These are phyloP conservation scores for Sympetrum striolatum DNA, from an alignment of 2,888 invertebrate genomes.

Conservation along the genomic window DNA sequence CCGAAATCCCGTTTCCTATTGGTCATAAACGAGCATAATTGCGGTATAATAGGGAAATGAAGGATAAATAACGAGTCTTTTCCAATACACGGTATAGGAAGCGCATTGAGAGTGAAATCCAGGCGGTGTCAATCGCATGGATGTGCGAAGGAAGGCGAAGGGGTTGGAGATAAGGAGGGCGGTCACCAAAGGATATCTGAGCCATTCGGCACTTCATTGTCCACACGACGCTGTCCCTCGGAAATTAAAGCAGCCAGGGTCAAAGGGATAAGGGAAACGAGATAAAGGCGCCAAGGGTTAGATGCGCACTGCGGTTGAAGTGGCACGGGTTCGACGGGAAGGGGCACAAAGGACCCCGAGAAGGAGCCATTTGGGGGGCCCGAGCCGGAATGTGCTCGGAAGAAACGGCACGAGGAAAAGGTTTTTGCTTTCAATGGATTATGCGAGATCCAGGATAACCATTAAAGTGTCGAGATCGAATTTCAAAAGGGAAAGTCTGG, in stretches of 20 bases:
- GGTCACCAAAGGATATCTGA: slow-evolving; percentile 19
- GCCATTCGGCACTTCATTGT: slow-evolving; percentile 15
- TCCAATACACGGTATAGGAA: not conserved
- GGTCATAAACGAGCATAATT: not conserved
- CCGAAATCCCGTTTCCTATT: no score
- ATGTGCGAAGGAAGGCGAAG: not conserved
- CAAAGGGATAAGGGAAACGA: not conserved
- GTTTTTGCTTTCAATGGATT: not conserved
- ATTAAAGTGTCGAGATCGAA: not conserved
- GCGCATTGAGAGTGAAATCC: no score
- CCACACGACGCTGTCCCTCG: slow-evolving; percentile 1
- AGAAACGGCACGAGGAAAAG: not conserved
- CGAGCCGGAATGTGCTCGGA: not conserved
- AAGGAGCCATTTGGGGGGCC: not conserved
- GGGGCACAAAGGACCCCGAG: not conserved
- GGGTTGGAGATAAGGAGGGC: not conserved
- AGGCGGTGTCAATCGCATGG: not conserved
- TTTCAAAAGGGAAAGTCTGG: not conserved
- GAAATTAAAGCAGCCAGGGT: slow-evolving; percentile 18
- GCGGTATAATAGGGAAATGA: not conserved
- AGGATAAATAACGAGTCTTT: not conserved
- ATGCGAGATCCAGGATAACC: not conserved
- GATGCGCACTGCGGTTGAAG: not conserved
- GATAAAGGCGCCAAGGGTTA: not conserved
- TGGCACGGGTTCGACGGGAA: not conserved